phyloP scores from a whole-genome alignment of 2,797 vertebrate genomes.

The Hippocampus kuda region DNA sequence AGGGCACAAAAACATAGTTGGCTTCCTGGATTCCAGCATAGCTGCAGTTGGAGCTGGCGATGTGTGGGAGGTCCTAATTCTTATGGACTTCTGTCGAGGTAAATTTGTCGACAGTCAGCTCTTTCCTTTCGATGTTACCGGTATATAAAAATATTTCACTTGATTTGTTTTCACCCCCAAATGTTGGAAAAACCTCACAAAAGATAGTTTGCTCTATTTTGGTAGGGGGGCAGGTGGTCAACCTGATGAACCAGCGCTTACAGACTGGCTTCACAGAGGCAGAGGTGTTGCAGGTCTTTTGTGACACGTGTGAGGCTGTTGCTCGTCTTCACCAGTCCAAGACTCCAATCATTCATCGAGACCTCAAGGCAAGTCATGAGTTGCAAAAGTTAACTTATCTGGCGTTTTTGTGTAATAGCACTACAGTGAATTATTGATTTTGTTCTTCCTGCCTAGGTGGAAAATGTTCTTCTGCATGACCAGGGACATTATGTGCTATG shows the following conservation, averaged over 20 bases:
- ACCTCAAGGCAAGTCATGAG: constrained; percentile 77
- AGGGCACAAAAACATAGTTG: constrained; percentile 95
- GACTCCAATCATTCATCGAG: constrained; percentile 86
- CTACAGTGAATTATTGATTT: not conserved
- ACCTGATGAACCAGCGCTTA: constrained; percentile 94
- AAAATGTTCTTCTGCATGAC: constrained; percentile 96
- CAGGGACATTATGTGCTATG: constrained; percentile 95
- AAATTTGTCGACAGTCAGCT: constrained; percentile 21
- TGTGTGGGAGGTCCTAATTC: constrained; percentile 95
- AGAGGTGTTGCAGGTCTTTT: constrained; percentile 93
- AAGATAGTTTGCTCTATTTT: no score
- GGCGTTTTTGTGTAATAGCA: not conserved
- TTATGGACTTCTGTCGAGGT: constrained; percentile 98
- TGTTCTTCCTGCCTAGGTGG: constrained; percentile 70
- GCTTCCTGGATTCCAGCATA: constrained; percentile 94
- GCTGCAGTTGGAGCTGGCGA: constrained; percentile 85
- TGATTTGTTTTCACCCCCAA: no score
- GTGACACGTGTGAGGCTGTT: constrained; percentile 91
- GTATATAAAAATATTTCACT: no score
- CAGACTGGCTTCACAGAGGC: constrained; percentile 89
- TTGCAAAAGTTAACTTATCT: not conserved
- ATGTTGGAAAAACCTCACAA: not conserved
- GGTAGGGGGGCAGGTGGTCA: constrained; percentile 92
- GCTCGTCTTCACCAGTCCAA: constrained; percentile 91
- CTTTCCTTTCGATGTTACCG: constrained; percentile 9